Percentiles rank a stretch among this genome's conserved stretches.
phyloP scores from a whole-genome alignment of 2,888 invertebrate species.

The Andricus quercusramuli region DNA sequence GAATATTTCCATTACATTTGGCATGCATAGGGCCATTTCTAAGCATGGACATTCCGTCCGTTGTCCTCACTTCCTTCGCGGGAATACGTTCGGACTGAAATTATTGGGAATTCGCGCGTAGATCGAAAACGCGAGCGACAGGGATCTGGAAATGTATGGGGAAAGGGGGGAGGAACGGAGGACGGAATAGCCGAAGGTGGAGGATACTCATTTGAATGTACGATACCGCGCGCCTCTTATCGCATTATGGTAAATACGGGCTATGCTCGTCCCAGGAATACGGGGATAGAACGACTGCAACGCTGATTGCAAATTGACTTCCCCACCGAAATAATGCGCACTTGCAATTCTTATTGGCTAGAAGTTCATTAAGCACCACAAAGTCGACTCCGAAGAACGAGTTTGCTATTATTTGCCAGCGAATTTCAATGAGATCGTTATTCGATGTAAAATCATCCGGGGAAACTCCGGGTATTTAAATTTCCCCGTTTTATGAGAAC shows the following conservation, averaged over 20 bases:
- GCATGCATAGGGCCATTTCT: conserved; percentile 72
- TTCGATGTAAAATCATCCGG: background rate
- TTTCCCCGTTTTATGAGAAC: too few relatives aligned
- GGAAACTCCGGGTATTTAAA: background rate
- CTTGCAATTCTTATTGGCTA: conserved; percentile 48
- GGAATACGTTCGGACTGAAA: background rate
- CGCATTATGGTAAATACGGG: conserved; percentile 74
- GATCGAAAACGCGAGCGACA: conserved; percentile 8
- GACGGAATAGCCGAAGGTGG: conserved; percentile 31
- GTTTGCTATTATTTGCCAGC: background rate
- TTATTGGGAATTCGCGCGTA: conserved; percentile 23
- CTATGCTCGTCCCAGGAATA: conserved; percentile 52
- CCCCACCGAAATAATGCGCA: conserved; percentile 61
- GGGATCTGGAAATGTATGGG: background rate
- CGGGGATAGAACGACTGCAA: conserved; percentile 59
- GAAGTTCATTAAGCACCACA: conserved; percentile 61
- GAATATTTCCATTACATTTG: conserved; percentile 63
- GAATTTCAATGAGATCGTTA: background rate
- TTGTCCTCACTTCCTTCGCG: conserved; percentile 5
- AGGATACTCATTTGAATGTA: conserved; percentile 70
- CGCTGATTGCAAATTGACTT: conserved; percentile 75
- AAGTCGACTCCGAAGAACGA: background rate
- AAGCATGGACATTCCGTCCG: conserved; percentile 61
- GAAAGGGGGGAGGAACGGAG: background rate
- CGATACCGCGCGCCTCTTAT: conserved; percentile 71